Evolutionary conservation across 2,113 vertebrate genomes (phyloP).

Genomic region (Calyptomena viridis): DNA sequence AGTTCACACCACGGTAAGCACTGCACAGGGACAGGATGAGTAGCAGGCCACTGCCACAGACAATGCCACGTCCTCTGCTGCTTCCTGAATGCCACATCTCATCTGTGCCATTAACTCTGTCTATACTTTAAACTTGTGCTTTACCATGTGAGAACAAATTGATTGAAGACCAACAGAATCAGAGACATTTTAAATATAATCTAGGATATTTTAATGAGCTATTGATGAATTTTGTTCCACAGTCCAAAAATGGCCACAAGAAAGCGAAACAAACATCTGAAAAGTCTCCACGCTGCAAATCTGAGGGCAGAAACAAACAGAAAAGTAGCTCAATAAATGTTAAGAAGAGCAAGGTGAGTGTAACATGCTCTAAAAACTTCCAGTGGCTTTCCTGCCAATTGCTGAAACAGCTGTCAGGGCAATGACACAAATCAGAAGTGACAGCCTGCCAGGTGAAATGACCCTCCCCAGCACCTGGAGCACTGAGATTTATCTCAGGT

Average conservation of each 20-base stretch:
- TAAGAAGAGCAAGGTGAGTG: slow-evolving; percentile 47
- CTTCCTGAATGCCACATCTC: not conserved
- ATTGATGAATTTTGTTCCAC: not conserved
- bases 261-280: not conserved
- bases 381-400: not conserved
- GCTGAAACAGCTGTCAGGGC: not conserved
- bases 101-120: not conserved
- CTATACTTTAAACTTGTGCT: not conserved
- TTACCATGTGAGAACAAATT: not conserved
- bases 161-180: not conserved
- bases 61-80: rapidly evolving
- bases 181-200: not conserved
- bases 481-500: not conserved
- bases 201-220: not conserved
- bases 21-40: not conserved
- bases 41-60: not conserved
- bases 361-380: not conserved
- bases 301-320: not conserved
- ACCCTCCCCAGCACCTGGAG: rapidly evolving
- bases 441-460: rapidly evolving
- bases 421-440: rapidly evolving
- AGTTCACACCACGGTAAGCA: not conserved
- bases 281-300: not conserved
- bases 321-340: not conserved
- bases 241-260: slow-evolving; percentile 16